Base-by-base conservation (phyloP, 64 coral and sea anemone genomes). In the Pachyseris speciosa region DNA sequence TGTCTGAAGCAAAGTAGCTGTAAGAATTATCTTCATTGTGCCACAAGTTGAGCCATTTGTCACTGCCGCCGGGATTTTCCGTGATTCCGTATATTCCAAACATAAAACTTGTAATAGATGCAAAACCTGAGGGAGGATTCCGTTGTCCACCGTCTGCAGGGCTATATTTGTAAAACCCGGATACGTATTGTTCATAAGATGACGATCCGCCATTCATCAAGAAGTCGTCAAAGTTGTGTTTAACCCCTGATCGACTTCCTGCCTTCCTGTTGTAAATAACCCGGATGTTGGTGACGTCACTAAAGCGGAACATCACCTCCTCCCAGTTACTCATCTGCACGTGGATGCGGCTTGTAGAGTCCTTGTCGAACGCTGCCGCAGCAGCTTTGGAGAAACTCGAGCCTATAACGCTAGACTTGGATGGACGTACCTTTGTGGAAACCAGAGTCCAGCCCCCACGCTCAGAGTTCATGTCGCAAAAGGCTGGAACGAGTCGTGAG, bases 381-480 rank as follows among this genome's bases (percentile, higher is more conserved):
- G 94, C 74, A 19, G 63, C 49, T 61, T 29, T 4, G 7, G 77
- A 92, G 48, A 96, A 96, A 16, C 17, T 9, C 0, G 75, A 67
- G 33, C 59, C 67, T 30, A 96, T 92, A 11, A 88, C 64, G 30
- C 36, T 79, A 70, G 24, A 43, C 25, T 7, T 69, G 26, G 28
- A 83, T 65, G 49, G 12, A 61, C 58, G n/a, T 5, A 91, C 81
- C 31, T 95, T 95, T 27, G 94, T 95, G 13, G 83, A 71, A 64
- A 95, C 74, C 38, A 95, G 73, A 8, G 94, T 95, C 94, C 94
- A 95, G 16, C 94, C 94, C 57, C 94, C 94, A 7, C 72, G 29
- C 81, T 95, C 88, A 28, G 94, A 91, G 9, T 64, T 83, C 94
- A 95, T 95, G 38, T 95, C 94, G 50, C 94, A 95, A 42, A 86